Base-by-base conservation (phyloP, 2,113 vertebrate species). In the Pseudolaguvia tuberculata region DNA sequence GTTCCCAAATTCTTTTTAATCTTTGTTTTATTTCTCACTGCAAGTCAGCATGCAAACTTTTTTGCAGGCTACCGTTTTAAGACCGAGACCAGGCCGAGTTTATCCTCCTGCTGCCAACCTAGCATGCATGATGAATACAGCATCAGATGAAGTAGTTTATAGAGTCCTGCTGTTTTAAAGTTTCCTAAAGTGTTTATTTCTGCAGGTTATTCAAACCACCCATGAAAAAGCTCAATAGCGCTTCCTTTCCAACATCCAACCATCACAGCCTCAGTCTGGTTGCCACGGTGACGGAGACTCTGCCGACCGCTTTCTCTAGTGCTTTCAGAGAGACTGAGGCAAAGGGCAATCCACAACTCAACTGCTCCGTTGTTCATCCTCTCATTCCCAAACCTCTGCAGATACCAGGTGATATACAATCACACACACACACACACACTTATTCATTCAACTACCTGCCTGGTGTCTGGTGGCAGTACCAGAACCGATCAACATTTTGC, bases 151-250 rank as follows among this genome's bases (percentile, higher is more conserved):
- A 35, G 3, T 35, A 35, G 31, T 35, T 35, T 35, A 35, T 3
- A 35, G 3, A 3, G 31, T 35, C 31, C 3, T 35, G 31, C 31
- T 35, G 31, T 35, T 35, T 35, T 35, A 35, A 35, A 35, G 31
- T 35, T 42, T 61, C 29, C 18, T 39, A 39, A 21, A n/a, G 59
- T 31, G 15, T 53, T n/a, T 17, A 17, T 78, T 62, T 82, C 78
- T 84, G 86, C 7, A 97, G 95, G 74, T 91, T 96, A 87, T 96
- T 96, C 89, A 89, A 88, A 83, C 78, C 74, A 75, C 73, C 89
- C 79, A 80, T 27, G 76, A 83, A 18, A 2, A 83, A 83, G 83
- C 70, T 86, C 67, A 83, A 78, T 77, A 10, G 80, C 73, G 59
- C 59, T 50, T 42, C 69, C 75, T 76, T 81, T 83, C 80, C 84